phyloP scores from a whole-genome alignment of 2,888 invertebrate genomes.

The Drosophila merina region DNA sequence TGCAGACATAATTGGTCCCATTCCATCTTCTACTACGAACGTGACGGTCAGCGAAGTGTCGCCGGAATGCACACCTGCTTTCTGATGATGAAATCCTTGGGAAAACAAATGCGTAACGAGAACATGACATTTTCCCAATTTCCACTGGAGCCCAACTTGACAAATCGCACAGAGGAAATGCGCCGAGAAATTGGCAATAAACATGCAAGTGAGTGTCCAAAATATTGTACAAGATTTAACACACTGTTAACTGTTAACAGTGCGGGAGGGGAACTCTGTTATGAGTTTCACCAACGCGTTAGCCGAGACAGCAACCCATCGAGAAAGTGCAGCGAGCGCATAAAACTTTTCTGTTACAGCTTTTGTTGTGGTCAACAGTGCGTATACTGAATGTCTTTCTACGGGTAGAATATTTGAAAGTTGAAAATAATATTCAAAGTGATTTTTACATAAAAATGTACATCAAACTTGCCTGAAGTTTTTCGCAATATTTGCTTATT shows the following conservation, averaged over 20 bases:
- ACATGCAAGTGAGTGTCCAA: slow-evolving; percentile 88
- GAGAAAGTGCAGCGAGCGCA: not conserved
- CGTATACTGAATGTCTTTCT: slow-evolving; percentile 6
- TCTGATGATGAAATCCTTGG: slow-evolving; percentile 90
- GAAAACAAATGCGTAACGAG: slow-evolving; percentile 85
- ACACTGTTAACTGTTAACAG: slow-evolving; percentile 1
- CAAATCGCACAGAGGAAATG: slow-evolving; percentile 87
- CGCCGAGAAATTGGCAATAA: slow-evolving; percentile 88
- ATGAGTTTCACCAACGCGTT: slow-evolving; percentile 41
- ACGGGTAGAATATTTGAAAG: not conserved
- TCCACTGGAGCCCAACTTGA: slow-evolving; percentile 81
- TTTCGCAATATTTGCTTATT: too few relatives aligned
- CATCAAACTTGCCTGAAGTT: too few relatives aligned
- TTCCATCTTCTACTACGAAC: slow-evolving; percentile 90
- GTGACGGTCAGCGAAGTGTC: slow-evolving; percentile 87
- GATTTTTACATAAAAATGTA: too few relatives aligned
- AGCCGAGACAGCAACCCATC: slow-evolving; percentile 53
- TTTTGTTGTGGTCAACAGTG: slow-evolving; percentile 9
- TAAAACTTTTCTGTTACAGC: slow-evolving; percentile 12
- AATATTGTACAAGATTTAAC: not conserved
- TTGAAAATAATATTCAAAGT: not conserved
- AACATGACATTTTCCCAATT: slow-evolving; percentile 83
- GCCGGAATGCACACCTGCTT: slow-evolving; percentile 91
- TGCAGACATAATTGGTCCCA: slow-evolving; percentile 90
- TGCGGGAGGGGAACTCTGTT: not conserved